phyloP scores from a whole-genome alignment of 2,888 invertebrate genomes.

The Amphiduros pacificus region DNA sequence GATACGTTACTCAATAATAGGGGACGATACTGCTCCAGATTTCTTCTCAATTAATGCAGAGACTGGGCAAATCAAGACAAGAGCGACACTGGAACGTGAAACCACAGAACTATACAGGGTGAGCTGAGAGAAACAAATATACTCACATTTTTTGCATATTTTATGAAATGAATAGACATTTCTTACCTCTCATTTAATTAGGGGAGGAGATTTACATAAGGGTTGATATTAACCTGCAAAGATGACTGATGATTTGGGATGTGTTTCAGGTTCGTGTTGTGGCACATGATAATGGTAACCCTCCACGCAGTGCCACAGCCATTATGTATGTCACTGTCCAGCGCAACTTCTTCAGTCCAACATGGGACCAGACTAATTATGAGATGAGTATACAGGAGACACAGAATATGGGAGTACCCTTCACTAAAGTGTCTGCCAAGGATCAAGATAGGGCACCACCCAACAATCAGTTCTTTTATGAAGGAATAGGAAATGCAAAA shows the following conservation, averaged over 20 bases:
- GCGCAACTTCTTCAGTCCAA: constrained; percentile 43
- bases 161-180: too few relatives aligned
- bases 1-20: constrained; percentile 30
- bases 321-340: constrained; percentile 36
- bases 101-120: constrained; percentile 28
- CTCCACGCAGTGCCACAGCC: constrained; percentile 33
- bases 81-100: constrained; percentile 32
- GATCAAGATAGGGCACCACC: constrained; percentile 29
- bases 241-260: too few relatives aligned
- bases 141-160: too few relatives aligned
- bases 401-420: constrained; percentile 23
- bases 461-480: constrained; percentile 42
- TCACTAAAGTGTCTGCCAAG: constrained; percentile 21
- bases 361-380: constrained; percentile 25
- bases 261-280: constrained; percentile 45
- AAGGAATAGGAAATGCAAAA: constrained; percentile 33
- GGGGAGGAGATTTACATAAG: too few relatives aligned
- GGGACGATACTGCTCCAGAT: constrained; percentile 45
- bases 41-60: constrained; percentile 38
- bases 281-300: constrained; percentile 44
- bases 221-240: too few relatives aligned
- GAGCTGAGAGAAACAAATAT: too few relatives aligned
- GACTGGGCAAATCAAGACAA: constrained; percentile 29
- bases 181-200: too few relatives aligned
- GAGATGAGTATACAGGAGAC: constrained; percentile 25